These are phyloP conservation scores for Spilarctia lutea DNA, from an alignment of 2,888 invertebrate genomes.

Conservation along the genomic window DNA sequence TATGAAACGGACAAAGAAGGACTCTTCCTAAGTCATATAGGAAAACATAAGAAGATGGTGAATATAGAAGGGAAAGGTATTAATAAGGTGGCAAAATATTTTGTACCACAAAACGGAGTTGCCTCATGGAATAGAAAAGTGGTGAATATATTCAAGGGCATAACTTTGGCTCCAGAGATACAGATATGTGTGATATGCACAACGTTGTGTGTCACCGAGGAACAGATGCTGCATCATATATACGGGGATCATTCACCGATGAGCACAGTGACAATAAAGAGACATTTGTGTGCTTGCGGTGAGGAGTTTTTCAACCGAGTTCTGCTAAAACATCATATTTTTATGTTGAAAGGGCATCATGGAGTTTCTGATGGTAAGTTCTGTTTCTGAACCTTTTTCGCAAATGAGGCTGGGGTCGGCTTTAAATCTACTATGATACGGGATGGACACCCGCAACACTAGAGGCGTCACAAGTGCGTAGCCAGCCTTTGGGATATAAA, in stretches of 20 bases:
- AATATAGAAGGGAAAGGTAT: neutral
- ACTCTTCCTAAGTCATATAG: constrained; percentile 52
- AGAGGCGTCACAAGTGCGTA: too few species aligned
- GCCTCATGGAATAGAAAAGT: constrained; percentile 28
- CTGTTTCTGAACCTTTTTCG: too few species aligned
- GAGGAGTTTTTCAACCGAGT: constrained; percentile 62
- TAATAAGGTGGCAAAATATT: constrained; percentile 22
- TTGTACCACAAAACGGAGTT: constrained; percentile 24
- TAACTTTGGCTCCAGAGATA: constrained; percentile 46
- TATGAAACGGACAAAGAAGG: constrained; percentile 47
- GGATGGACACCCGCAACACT: too few species aligned
- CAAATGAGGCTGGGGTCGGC: too few species aligned
- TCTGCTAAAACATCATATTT: constrained; percentile 67
- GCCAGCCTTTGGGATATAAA: too few species aligned
- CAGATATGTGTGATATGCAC: constrained; percentile 67
- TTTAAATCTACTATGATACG: too few species aligned
- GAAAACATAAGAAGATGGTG: constrained; percentile 36
- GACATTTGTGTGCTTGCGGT: constrained; percentile 62
- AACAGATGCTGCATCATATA: constrained; percentile 54
- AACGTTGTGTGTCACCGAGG: constrained; percentile 52
- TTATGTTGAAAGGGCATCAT: constrained; percentile 56
- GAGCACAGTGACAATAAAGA: constrained; percentile 6
- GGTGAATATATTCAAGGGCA: constrained; percentile 49
- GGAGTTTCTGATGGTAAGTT: constrained; percentile 38
- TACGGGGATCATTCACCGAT: constrained; percentile 43